phyloP scores from a whole-genome alignment of 2,888 invertebrate species.

The Venustoraphidia nigricollis region DNA sequence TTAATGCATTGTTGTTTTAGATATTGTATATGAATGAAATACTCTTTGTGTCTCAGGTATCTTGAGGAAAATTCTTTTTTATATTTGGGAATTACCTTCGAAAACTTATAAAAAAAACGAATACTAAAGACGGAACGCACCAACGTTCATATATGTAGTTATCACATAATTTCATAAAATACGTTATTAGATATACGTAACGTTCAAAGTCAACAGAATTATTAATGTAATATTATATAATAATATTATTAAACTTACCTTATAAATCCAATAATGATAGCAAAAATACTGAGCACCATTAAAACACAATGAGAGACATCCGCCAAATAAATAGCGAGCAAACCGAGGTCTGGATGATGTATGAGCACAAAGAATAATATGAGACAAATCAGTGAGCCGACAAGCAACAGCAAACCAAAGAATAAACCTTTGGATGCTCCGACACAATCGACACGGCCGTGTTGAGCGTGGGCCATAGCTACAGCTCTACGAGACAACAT shows the following conservation, averaged over 20 bases:
- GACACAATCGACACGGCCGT: conserved; percentile 82
- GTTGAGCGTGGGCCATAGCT: conserved; percentile 67
- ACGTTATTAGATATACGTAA: too few relatives aligned
- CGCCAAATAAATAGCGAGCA: conserved; percentile 78
- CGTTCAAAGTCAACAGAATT: not conserved
- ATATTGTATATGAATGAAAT: too few relatives aligned
- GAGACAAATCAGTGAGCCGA: conserved; percentile 81
- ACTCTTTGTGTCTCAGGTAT: too few relatives aligned
- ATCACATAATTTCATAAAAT: too few relatives aligned
- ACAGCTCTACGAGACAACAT: conserved; percentile 78
- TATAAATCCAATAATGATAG: conserved; percentile 81
- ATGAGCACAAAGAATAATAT: conserved; percentile 93
- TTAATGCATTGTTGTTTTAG: too few relatives aligned
- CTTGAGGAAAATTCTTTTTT: too few relatives aligned
- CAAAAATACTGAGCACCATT: conserved; percentile 76
- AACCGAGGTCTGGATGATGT: conserved; percentile 65
- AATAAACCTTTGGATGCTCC: conserved; percentile 89
- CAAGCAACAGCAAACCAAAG: conserved; percentile 77
- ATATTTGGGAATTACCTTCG: too few relatives aligned
- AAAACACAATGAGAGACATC: conserved; percentile 82
- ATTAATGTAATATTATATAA: not conserved
- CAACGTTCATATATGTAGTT: too few relatives aligned
- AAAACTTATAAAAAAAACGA: too few relatives aligned
- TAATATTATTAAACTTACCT: conserved; percentile 37
- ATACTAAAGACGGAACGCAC: too few relatives aligned